Evolutionary conservation across 2,888 invertebrate species (phyloP).

Genomic region (Pandemis heparana): DNA sequence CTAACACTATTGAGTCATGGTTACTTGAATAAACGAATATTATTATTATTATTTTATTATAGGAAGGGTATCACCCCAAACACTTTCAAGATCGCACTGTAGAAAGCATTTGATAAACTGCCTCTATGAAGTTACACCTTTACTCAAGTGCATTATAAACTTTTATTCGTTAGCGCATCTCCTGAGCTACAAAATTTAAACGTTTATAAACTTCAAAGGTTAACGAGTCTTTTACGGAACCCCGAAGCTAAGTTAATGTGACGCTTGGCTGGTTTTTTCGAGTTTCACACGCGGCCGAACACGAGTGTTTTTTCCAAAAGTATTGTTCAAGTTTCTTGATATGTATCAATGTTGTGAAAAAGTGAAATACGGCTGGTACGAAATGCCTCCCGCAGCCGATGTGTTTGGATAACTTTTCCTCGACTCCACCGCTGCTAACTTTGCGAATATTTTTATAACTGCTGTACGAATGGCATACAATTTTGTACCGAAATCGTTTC

Average conservation of each 20-base stretch:
- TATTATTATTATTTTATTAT: no score
- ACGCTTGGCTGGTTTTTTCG: constrained; percentile 32
- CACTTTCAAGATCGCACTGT: not conserved
- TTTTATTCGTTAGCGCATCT: constrained; percentile 17
- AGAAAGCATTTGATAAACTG: constrained; percentile 21
- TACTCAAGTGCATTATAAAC: constrained; percentile 4
- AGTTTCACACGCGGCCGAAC: constrained; percentile 37
- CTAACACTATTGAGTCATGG: no score
- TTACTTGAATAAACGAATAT: no score
- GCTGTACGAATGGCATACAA: constrained; percentile 12
- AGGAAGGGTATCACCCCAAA: constrained; percentile 22
- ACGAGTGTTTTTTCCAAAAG: constrained; percentile 38
- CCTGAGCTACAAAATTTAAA: constrained; percentile 28
- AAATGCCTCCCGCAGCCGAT: constrained; percentile 29
- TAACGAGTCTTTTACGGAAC: constrained; percentile 36
- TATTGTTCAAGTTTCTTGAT: constrained; percentile 42
- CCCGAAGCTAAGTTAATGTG: constrained; percentile 29
- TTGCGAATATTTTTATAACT: constrained; percentile 41
- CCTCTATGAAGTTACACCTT: constrained; percentile 20
- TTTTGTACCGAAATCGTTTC: constrained; percentile 27
- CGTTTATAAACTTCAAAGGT: constrained; percentile 37
- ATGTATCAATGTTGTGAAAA: constrained; percentile 42
- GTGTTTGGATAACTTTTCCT: constrained; percentile 37
- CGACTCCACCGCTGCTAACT: constrained; percentile 38
- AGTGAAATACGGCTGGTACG: constrained; percentile 37